Evolutionary conservation across 2,888 invertebrate species (phyloP), one percentile per base, ranked within the genome.

Genomic region (Lamproptera curius): DNA sequence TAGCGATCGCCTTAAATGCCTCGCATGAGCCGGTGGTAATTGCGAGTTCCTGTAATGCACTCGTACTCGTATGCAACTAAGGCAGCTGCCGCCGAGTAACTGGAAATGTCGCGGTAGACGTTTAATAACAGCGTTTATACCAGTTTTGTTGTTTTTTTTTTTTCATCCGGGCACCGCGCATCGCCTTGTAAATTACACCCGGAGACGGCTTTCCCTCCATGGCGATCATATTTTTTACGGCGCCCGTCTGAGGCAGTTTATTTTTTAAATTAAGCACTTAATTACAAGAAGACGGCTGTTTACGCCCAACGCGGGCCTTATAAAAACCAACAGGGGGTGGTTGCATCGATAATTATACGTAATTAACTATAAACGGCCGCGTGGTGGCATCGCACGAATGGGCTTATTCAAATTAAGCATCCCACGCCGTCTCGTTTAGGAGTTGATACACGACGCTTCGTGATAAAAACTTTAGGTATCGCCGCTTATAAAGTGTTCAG

Each of bases 191-290:
- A 50, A 50, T 44, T 44, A 37, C 28, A 38, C 46, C 38, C 35
- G 17, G 9, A 34, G 42, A n/a, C 50, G 41, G 35, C 46, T 46
- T 43, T 50, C 46, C 46, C 35, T 48, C 42, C 16, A 28, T 34
- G 53, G 51, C 48, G 48, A 41, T 39, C 52, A 49, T 54, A 46
- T 57, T 51, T 61, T 58, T 56, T 51, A 38, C 53, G 46, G 56
- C 67, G 63, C 73, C 64, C 53, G 69, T 65, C 62, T 50, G 49
- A n/a, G 38, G 54, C 54, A 55, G 63, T 67, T 68, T 68, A 70
- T 73, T 67, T 70, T 11, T 70, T 69, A 69, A 71, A 73, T 73
- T 75, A 69, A 73, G 65, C 65, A 71, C 69, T 73, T 72, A 71
- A 73, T 76, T 70, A 72, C 61, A 61, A 58, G 51, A 59, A 58